Evolutionary conservation across 2,797 vertebrate species (phyloP).

Genomic region (Tenualosa ilisha): DNA sequence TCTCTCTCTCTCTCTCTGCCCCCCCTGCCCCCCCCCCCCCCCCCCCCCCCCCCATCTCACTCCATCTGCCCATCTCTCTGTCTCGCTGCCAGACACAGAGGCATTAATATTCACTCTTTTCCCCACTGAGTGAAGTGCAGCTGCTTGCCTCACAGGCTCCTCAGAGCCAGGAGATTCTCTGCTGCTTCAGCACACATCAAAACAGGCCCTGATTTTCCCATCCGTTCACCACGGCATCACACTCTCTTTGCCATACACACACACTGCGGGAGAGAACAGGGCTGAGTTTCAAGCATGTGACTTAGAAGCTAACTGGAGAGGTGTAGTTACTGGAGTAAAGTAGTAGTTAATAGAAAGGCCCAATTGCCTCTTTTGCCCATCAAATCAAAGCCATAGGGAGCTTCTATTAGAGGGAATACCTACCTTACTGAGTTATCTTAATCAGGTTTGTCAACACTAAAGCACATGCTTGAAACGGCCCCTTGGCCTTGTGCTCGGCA

Average conservation of each 20-base stretch:
- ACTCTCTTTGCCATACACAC: neutral
- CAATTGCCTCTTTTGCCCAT: too few relatives aligned
- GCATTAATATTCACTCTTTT: conserved; percentile 32
- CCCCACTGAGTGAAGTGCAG: neutral
- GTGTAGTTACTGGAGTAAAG: too few relatives aligned
- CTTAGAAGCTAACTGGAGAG: too few relatives aligned
- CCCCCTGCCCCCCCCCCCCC: neutral
- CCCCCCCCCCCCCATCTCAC: neutral
- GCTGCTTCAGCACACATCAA: neutral
- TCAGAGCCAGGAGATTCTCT: neutral
- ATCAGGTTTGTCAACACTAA: too few relatives aligned
- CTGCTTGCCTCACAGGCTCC: neutral
- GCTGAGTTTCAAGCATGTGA: neutral
- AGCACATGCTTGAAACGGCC: too few relatives aligned
- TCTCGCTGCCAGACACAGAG: neutral
- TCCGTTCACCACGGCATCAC: neutral
- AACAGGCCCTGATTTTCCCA: neutral
- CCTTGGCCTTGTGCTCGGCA: too few relatives aligned
- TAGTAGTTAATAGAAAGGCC: too few relatives aligned
- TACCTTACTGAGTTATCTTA: too few relatives aligned
- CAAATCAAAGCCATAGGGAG: too few relatives aligned
- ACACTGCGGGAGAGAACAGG: neutral
- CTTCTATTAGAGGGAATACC: too few relatives aligned
- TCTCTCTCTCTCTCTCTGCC: neutral
- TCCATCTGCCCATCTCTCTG: neutral